Evolutionary conservation across 2,113 vertebrate genomes (phyloP).

Genomic region (Sterrhoptilus dennistouni): DNA sequence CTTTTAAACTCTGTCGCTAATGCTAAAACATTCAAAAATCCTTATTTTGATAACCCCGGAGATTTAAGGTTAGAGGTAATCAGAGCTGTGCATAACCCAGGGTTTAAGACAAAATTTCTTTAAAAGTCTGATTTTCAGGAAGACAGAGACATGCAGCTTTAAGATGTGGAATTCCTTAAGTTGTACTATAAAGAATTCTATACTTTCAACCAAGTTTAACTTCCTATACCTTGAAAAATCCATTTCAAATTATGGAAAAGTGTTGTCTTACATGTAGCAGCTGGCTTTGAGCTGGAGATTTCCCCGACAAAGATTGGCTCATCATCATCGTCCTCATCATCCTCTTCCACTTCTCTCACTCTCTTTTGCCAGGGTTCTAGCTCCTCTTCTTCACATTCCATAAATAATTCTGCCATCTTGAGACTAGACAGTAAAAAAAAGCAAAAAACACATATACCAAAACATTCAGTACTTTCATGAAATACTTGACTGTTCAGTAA

Average conservation of each 20-base stretch:
- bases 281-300: slow-evolving; percentile 84
- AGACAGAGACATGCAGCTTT: not conserved
- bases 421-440: slow-evolving; percentile 37
- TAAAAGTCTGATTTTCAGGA: not conserved
- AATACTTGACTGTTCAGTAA: not conserved
- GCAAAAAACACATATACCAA: not conserved
- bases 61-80: not conserved
- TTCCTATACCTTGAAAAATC: not conserved
- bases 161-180: not conserved
- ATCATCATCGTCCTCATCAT: slow-evolving; percentile 80
- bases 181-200: not conserved
- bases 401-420: slow-evolving; percentile 96
- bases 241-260: not conserved
- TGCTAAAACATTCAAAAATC: not conserved
- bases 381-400: slow-evolving; percentile 99
- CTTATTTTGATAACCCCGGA: not conserved
- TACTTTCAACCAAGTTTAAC: not conserved
- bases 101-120: not conserved
- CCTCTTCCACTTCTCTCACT: slow-evolving; percentile 84
- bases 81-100: not conserved
- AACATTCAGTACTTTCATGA: not conserved
- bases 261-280: slow-evolving; percentile 73
- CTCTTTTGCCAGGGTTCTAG: slow-evolving; percentile 96
- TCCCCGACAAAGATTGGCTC: slow-evolving; percentile 97
- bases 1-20: not conserved